Evolutionary conservation across 2,797 vertebrate species (phyloP).

Genomic region (Poliocrania exsul): DNA sequence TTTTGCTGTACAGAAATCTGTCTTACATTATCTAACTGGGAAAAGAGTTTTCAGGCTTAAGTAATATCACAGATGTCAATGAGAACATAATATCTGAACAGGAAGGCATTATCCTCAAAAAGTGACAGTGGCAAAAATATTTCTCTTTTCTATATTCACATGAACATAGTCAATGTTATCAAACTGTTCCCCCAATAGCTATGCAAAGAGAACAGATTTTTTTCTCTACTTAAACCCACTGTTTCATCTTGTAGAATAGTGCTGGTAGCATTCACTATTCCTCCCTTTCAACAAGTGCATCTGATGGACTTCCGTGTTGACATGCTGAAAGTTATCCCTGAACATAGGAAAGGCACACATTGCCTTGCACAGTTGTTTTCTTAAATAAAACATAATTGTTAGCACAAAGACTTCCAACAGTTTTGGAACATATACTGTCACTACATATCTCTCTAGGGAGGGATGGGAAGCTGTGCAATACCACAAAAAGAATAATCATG

Average conservation of each 20-base stretch:
- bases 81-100: neutral
- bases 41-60: neutral
- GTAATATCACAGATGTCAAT: neutral
- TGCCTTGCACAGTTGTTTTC: neutral
- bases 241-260: neutral
- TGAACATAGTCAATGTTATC: neutral
- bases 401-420: neutral
- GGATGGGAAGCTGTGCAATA: neutral
- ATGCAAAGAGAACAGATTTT: neutral
- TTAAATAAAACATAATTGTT: neutral
- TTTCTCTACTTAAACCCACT: neutral
- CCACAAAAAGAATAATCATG: neutral
- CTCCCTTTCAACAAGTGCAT: neutral
- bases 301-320: neutral
- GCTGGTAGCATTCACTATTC: accelerated
- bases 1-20: neutral
- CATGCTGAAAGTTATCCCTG: neutral
- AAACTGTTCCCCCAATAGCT: neutral
- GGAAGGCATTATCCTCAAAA: neutral
- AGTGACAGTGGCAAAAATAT: neutral
- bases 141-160: neutral
- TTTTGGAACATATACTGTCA: neutral
- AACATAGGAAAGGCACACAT: neutral
- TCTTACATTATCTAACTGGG: neutral
- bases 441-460: neutral